Percentiles rank a stretch among this genome's conserved stretches.
Conservation (phyloP, 2,797 vertebrate genomes). For the Pitangus sulphuratus region DNA sequence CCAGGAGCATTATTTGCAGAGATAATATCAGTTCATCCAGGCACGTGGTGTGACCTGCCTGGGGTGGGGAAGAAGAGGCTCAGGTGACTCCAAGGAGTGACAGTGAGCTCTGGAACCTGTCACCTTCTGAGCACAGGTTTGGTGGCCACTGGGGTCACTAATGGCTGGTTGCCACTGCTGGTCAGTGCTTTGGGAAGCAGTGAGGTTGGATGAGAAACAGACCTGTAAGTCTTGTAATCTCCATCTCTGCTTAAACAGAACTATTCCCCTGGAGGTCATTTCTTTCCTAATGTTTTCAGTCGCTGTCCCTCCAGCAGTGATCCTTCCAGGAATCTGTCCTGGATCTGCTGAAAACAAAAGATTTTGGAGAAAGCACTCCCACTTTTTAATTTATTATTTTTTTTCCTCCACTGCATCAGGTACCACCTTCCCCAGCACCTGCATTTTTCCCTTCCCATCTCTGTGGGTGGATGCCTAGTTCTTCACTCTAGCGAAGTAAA, state of each 20-base stretch:
- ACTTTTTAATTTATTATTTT: not conserved
- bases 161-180: not conserved
- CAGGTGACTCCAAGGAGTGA: not conserved
- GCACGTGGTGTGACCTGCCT: constrained; percentile 28
- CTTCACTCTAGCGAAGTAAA: not conserved
- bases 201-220: not conserved
- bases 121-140: not conserved
- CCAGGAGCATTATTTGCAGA: constrained; percentile 34
- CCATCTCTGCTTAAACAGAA: not conserved
- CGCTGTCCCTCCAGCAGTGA: not conserved
- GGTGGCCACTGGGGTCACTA: not conserved
- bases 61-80: not conserved
- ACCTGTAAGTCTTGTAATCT: not conserved
- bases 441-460: not conserved
- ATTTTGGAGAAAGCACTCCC: not conserved
- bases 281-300: not conserved
- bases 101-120: not conserved
- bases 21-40: constrained; percentile 1
- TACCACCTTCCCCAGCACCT: not conserved
- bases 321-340: not conserved
- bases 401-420: not conserved
- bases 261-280: not conserved
- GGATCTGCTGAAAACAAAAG: not conserved
- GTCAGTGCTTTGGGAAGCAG: not conserved
- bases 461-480: not conserved